Base-by-base conservation (phyloP, 2,888 invertebrate genomes). In the Drosophila pseudotakahashii region DNA sequence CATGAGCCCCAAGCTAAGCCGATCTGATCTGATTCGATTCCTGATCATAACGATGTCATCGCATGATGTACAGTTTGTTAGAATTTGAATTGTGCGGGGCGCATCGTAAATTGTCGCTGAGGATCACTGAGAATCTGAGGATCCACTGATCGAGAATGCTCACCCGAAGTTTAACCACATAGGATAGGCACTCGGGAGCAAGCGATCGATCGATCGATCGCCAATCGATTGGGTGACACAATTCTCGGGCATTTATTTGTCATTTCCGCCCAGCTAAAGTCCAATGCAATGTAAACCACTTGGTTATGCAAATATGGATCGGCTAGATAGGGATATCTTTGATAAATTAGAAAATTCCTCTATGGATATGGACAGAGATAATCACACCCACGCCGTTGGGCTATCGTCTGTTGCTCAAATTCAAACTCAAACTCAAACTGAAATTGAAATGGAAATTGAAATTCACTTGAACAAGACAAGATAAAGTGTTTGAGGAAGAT, bases 51-150 rank as follows among this genome's bases (percentile, higher is more conserved):
- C 64, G 78, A 76, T 81, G 81, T 83, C 81, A 86, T 47, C 64
- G 80, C 76, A 77, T 90, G 90, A 90, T 90, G 81, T 82, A 90
- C 85, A 89, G 89, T 83, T 90, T 90, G 90, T 90, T 90, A 90
- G 90, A 90, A 89, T 88, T 83, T 85, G 86, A 89, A 90, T 90
- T 88, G 83, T 85, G 62, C 77, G 70, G 78, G 48, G 77, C 91
- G 89, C 90, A 75, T 90, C 91, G 86, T 90, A 90, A 90, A 90
- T 90, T 82, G 57, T 75, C 79, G 76, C 77, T 67, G 16, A 3
- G n/a, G 39, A 64, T 26, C 45, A 14, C 19, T 19, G 42, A 19
- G 19, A 3, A 7, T 10, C 13, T n/a, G 37, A 37, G 42, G 30
- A 30, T 7, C 30, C 30, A 13, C 5, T 37, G 7, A 10, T 34